A percentile compares a stretch with the other conserved stretches of the same genome.
phyloP scores from a whole-genome alignment of 2,113 vertebrate genomes.

The Tupaia tana region DNA sequence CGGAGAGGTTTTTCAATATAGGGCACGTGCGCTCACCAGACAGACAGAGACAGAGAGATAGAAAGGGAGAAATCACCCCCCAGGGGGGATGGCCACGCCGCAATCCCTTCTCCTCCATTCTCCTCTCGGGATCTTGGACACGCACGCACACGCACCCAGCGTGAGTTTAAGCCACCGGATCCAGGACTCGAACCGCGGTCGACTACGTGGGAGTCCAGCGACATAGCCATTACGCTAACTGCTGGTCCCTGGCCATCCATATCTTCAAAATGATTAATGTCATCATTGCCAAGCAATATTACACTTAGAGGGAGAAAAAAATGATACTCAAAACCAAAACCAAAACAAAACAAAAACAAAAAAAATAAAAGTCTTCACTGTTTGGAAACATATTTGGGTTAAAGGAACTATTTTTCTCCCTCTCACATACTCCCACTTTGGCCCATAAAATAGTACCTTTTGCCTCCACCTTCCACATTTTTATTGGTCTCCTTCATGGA shows the following conservation, averaged over 20 bases:
- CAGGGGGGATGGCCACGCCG: too few relatives aligned
- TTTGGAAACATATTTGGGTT: constrained; percentile 41
- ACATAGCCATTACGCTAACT: too few relatives aligned
- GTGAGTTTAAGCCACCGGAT: too few relatives aligned
- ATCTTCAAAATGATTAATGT: constrained; percentile 51
- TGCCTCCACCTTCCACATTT: neutral
- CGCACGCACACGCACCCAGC: too few relatives aligned
- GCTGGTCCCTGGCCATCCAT: neutral
- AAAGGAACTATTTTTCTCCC: constrained; percentile 41
- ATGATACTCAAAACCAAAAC: neutral
- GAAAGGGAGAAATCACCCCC: too few relatives aligned
- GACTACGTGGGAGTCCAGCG: too few relatives aligned
- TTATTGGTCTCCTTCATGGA: constrained; percentile 8
- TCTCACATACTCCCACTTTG: neutral
- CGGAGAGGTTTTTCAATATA: too few relatives aligned
- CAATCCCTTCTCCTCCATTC: too few relatives aligned
- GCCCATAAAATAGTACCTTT: constrained; percentile 10
- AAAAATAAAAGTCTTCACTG: neutral
- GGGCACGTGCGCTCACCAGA: too few relatives aligned
- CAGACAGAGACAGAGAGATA: too few relatives aligned
- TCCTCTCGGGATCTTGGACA: too few relatives aligned
- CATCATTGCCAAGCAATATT: constrained; percentile 59
- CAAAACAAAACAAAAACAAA: neutral
- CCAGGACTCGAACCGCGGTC: too few relatives aligned
- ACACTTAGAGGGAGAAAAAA: neutral